Evolutionary conservation across 1,140 invertebrate species (phyloP).

Genomic region (Aleiodes sp.): DNA sequence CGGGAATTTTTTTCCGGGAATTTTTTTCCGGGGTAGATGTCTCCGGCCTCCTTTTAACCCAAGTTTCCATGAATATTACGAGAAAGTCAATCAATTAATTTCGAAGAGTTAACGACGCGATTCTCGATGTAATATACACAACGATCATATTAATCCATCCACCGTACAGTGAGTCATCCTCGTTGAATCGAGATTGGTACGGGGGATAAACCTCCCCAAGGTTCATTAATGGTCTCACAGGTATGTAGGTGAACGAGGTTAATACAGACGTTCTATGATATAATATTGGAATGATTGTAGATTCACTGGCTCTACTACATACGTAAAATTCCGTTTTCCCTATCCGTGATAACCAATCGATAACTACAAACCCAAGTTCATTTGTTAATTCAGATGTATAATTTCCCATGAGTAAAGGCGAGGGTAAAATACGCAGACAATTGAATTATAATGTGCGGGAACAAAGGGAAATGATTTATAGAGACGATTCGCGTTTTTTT

Average conservation of each 20-base stretch:
- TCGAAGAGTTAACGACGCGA: background rate
- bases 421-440: background rate
- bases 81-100: background rate
- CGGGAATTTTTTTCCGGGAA: too few relatives aligned
- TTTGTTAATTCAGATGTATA: constrained; percentile 8
- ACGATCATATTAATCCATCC: background rate
- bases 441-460: background rate
- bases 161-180: background rate
- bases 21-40: too few relatives aligned
- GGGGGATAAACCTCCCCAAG: background rate
- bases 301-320: background rate
- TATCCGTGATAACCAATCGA: background rate
- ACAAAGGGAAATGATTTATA: background rate
- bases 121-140: background rate
- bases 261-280: constrained; percentile 14
- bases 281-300: constrained; percentile 23
- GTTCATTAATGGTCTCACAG: constrained; percentile 22
- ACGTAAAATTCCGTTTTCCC: constrained; percentile 4
- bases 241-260: constrained; percentile 25
- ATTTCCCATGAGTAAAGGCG: constrained; percentile 25
- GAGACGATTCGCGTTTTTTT: too few relatives aligned
- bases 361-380: background rate
- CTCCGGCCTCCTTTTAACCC: too few relatives aligned
- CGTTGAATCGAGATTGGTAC: background rate
- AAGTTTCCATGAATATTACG: too few relatives aligned